Evolutionary conservation across 2,888 invertebrate species (phyloP).

Genomic region (Drosophila crucigera): DNA sequence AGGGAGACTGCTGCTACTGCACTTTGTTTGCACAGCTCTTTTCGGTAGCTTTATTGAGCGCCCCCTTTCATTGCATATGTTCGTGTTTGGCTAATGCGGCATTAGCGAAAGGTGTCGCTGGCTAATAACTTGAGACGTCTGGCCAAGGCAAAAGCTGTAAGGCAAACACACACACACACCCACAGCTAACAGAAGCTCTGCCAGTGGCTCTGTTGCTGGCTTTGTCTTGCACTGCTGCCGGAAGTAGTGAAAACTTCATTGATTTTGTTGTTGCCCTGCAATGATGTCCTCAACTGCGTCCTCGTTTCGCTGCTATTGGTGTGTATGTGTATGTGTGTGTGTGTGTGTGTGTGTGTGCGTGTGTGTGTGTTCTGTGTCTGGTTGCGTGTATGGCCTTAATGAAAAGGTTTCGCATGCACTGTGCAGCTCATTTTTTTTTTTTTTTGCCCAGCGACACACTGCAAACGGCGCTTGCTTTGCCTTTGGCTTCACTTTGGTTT

Average conservation of each 20-base stretch:
- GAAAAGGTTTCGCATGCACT: conserved; percentile 57
- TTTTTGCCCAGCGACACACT: conserved; percentile 20
- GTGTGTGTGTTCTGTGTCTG: conserved; percentile 19
- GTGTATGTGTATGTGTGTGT: conserved; percentile 11
- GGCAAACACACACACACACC: conserved; percentile 50
- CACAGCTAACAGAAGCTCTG: conserved; percentile 5
- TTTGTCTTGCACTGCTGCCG: conserved; percentile 33
- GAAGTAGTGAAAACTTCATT: conserved; percentile 80
- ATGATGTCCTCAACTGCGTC: conserved; percentile 68
- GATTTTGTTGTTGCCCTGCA: conserved; percentile 70
- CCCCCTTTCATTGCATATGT: conserved; percentile 9
- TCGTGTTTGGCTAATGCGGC: conserved; percentile 57
- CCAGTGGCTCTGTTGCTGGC: conserved; percentile 4
- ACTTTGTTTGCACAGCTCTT: conserved; percentile 48
- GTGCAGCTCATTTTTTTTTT: conserved; percentile 12
- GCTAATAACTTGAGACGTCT: conserved; percentile 69
- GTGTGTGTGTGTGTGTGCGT: conserved; percentile 1
- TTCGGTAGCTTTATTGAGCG: conserved; percentile 8
- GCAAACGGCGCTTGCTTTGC: conserved; percentile 31
- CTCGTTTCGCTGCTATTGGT: conserved; percentile 58
- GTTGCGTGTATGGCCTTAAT: conserved; percentile 49
- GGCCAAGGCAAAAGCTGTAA: conserved; percentile 52
- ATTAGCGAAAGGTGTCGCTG: conserved; percentile 70
- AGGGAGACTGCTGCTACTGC: conserved; percentile 1
- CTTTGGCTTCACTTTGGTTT: conserved; percentile 36